Evolutionary conservation across 2,888 invertebrate species (phyloP), one percentile per base, ranked within the genome.

Genomic region (Drosophila hawaiiensis): DNA sequence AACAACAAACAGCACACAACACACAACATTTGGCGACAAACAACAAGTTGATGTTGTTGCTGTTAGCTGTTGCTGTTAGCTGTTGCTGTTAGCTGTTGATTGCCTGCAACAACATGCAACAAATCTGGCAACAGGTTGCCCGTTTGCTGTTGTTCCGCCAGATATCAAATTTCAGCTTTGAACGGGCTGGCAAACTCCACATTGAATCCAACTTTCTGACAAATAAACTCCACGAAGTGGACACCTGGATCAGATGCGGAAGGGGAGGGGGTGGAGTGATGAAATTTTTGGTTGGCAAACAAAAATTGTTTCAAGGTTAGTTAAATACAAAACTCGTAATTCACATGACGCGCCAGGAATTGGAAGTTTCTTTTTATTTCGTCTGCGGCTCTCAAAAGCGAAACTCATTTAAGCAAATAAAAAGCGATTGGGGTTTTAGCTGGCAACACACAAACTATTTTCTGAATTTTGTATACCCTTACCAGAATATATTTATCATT

Each of bases 91-190:
- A 67, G 70, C 70, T 65, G 80, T 78, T 78, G 78, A 78, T 78
- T 78, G 78, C 80, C 62, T 39, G 68, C 76, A 65, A 76, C 80
- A 68, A 80, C 62, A 76, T 77, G 81, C 78, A 76, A 69, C 81
- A 73, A 80, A 80, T 80, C 80, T 67, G 69, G 80, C 85, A 83
- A 83, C 86, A 81, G 73, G 83, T 83, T 86, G 81, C 52, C 54
- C 59, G 59, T 63, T 58, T 31, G 53, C 53, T 64, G 72, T 73
- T 68, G 68, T 63, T 61, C 60, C 67, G 68, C 72, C 80, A 78
- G 63, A 72, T 83, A 82, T 82, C 83, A 77, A 83, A 83, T 82
- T 80, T 83, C 81, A 74, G 19, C 71, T 29, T 29, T 25, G 53
- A 71, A 65, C 79, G 68, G 54, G 58, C 79, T 55, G 37, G 19